Conservation (phyloP, 2,888 invertebrate genomes). For the Tribolium freemani region DNA sequence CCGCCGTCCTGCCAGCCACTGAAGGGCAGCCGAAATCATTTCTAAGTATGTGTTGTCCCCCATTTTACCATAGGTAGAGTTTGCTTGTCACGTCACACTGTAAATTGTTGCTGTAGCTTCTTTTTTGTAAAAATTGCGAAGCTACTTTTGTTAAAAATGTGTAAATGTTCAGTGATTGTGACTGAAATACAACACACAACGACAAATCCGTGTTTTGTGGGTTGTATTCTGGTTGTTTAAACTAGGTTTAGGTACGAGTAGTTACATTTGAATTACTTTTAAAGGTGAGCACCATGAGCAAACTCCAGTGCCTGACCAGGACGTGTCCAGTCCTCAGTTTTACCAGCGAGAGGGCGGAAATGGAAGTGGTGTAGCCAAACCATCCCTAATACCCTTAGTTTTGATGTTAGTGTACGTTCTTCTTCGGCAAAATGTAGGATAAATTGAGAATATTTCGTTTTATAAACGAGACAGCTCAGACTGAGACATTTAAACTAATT, state of each 20-base stretch:
- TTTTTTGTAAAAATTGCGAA: not conserved
- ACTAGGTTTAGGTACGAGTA: too few species aligned
- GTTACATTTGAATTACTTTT: conserved; percentile 1
- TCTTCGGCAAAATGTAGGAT: conserved; percentile 12
- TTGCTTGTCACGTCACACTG: conserved; percentile 1
- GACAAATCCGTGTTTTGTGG: not conserved
- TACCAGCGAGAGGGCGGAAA: not conserved
- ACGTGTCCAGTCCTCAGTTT: not conserved
- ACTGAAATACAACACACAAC: too few species aligned
- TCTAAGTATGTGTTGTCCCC: conserved; percentile 64
- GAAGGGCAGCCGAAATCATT: conserved; percentile 59
- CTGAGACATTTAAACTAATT: conserved; percentile 20
- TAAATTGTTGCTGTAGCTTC: conserved; percentile 1
- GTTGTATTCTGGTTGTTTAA: not conserved
- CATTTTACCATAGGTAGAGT: conserved; percentile 44
- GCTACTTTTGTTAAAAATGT: not conserved
- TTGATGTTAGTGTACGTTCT: conserved; percentile 19
- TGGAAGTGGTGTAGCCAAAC: conserved; percentile 3
- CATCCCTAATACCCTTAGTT: conserved; percentile 17
- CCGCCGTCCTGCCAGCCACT: conserved; percentile 63
- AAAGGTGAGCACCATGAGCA: conserved; percentile 41
- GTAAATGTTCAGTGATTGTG: not conserved
- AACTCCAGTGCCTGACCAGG: conserved; percentile 16
- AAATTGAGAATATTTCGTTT: conserved; percentile 33
- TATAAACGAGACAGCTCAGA: conserved; percentile 39